Conservation (phyloP, 2,888 invertebrate species). For the Drosophila ustulata region DNA sequence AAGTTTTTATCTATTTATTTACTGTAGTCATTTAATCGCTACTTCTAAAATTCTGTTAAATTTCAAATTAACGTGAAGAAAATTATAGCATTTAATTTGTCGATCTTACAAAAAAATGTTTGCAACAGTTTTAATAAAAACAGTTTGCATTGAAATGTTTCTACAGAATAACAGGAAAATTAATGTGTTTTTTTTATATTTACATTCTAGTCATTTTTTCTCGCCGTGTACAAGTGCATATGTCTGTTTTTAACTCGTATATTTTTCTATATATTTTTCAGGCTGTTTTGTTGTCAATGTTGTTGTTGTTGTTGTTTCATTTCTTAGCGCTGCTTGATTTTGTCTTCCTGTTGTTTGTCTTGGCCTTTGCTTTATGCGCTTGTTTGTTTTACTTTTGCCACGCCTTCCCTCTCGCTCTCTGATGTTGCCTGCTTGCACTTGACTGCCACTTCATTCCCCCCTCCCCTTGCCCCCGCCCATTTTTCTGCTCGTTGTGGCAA, state of each 20-base stretch:
- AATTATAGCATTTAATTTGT: too few relatives aligned
- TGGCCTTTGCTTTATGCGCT: conserved; percentile 55
- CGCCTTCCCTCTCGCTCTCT: conserved; percentile 2
- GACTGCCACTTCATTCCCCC: conserved; percentile 59
- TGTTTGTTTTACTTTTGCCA: conserved; percentile 56
- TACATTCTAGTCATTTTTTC: too few relatives aligned
- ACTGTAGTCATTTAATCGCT: too few relatives aligned
- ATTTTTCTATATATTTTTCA: not conserved
- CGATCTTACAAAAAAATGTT: too few relatives aligned
- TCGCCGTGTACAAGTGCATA: conserved; percentile 1
- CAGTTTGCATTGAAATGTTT: too few relatives aligned
- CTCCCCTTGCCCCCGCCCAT: not conserved
- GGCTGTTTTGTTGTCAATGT: conserved; percentile 1
- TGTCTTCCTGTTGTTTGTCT: conserved; percentile 65
- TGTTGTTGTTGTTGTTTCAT: not conserved
- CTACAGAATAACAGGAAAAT: too few relatives aligned
- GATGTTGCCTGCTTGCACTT: conserved; percentile 53
- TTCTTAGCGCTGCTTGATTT: conserved; percentile 51
- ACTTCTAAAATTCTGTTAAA: too few relatives aligned
- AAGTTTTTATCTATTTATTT: too few relatives aligned
- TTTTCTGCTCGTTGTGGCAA: conserved; percentile 18
- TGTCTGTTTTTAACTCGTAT: not conserved
- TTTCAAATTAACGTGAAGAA: too few relatives aligned
- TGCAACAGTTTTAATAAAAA: too few relatives aligned
- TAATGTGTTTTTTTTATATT: too few relatives aligned